These are phyloP conservation scores for Misgurnus mizolepis DNA, from an alignment of 2,113 vertebrate genomes.

Conservation along the genomic window DNA sequence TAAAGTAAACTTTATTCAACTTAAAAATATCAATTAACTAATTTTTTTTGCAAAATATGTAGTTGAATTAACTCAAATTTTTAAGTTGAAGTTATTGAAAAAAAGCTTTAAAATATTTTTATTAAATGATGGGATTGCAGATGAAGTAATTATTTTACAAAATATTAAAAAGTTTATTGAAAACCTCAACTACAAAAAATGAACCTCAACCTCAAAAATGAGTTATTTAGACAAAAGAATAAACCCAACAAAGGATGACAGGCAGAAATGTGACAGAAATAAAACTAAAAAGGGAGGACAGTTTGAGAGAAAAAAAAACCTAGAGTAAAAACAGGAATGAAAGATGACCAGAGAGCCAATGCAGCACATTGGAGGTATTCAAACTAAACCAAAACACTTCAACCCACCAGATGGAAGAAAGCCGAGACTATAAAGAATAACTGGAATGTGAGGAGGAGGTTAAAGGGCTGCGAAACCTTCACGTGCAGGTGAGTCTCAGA, in stretches of 20 bases:
- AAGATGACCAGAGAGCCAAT: neutral
- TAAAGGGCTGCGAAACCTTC: constrained; percentile 13
- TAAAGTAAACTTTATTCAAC: no score
- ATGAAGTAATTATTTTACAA: no score
- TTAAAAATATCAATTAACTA: no score
- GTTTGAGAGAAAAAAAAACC: neutral
- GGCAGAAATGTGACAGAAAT: neutral
- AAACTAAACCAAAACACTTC: constrained; percentile 19
- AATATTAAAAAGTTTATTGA: no score
- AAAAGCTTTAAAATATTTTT: no score
- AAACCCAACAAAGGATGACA: neutral
- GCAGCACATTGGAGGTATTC: constrained; percentile 16
- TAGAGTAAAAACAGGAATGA: neutral
- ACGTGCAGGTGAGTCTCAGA: constrained; percentile 59
- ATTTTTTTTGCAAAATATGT: no score
- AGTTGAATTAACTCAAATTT: no score
- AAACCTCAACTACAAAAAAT: no score
- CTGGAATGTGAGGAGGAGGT: constrained; percentile 34
- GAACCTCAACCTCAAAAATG: no score
- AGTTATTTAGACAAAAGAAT: neutral
- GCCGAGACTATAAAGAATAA: constrained; percentile 39
- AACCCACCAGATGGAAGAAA: constrained; percentile 13
- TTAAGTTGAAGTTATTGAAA: no score
- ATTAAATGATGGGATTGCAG: no score
- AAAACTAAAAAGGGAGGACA: constrained; percentile 10